These are phyloP conservation scores for Cryptops parisi DNA, from an alignment of 2,888 invertebrate genomes.

Conservation along the genomic window DNA sequence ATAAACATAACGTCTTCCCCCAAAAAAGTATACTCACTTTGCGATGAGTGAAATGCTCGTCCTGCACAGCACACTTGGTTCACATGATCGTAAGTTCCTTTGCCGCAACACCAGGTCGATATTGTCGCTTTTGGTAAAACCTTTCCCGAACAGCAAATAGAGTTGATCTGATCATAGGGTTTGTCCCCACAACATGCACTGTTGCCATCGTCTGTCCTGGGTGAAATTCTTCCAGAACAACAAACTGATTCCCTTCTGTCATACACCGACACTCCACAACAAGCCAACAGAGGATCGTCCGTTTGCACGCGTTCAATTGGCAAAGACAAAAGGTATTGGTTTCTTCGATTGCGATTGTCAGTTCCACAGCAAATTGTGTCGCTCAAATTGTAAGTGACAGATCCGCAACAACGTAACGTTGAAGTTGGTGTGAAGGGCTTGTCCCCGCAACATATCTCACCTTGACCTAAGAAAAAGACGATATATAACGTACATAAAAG, in stretches of 20 bases:
- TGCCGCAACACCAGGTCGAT: neutral
- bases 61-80: neutral
- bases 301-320: neutral
- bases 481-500: too few relatives aligned
- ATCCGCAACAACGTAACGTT: neutral
- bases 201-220: neutral
- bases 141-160: neutral
- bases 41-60: neutral
- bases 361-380: neutral
- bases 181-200: neutral
- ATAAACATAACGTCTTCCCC: too few relatives aligned
- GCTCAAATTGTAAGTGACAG: neutral
- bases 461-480: neutral
- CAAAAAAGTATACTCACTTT: neutral
- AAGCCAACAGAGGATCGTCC: neutral
- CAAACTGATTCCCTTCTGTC: neutral
- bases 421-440: neutral
- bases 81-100: neutral
- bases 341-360: neutral
- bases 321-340: neutral
- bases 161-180: neutral
- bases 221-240: neutral
- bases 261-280: neutral
- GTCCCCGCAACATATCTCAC: neutral
- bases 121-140: neutral